phyloP scores from a whole-genome alignment of 2,888 invertebrate genomes.

The Cantharis rufa region DNA sequence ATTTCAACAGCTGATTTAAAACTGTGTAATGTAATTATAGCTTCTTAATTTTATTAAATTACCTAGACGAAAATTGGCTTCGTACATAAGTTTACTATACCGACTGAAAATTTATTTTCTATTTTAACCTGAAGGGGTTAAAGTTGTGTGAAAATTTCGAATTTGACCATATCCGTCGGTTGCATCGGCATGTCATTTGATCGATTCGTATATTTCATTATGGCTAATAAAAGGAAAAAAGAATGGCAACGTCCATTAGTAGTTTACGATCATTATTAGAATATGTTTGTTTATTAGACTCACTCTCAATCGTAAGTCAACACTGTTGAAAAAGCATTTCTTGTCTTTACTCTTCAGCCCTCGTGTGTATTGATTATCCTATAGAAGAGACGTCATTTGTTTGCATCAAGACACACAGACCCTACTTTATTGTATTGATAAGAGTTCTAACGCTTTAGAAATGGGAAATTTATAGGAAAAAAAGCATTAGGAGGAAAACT shows the following conservation, averaged over 20 bases:
- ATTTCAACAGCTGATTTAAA: neutral
- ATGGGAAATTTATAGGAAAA: neutral
- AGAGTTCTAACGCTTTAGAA: slow-evolving; percentile 7
- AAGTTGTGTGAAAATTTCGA: neutral
- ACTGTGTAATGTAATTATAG: neutral
- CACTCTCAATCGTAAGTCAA: slow-evolving; percentile 40
- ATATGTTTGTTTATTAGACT: slow-evolving; percentile 39
- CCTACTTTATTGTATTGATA: slow-evolving; percentile 40
- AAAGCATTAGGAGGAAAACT: neutral
- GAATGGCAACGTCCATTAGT: slow-evolving; percentile 36
- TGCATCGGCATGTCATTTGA: neutral
- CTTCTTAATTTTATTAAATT: neutral
- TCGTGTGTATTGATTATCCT: slow-evolving; percentile 46
- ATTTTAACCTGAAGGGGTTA: neutral
- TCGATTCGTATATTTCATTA: neutral
- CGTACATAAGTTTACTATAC: too few species aligned
- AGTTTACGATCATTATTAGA: slow-evolving; percentile 38
- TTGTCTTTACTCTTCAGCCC: slow-evolving; percentile 40
- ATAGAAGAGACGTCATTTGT: slow-evolving; percentile 45
- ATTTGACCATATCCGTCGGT: neutral
- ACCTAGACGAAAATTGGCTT: neutral
- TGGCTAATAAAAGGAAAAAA: neutral
- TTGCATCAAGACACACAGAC: slow-evolving; percentile 47
- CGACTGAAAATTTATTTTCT: neutral
- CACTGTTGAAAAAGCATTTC: slow-evolving; percentile 37